Evolutionary conservation across 2,888 invertebrate species (phyloP), one percentile per base, ranked within the genome.

Genomic region (Dolichomitus sp.): DNA sequence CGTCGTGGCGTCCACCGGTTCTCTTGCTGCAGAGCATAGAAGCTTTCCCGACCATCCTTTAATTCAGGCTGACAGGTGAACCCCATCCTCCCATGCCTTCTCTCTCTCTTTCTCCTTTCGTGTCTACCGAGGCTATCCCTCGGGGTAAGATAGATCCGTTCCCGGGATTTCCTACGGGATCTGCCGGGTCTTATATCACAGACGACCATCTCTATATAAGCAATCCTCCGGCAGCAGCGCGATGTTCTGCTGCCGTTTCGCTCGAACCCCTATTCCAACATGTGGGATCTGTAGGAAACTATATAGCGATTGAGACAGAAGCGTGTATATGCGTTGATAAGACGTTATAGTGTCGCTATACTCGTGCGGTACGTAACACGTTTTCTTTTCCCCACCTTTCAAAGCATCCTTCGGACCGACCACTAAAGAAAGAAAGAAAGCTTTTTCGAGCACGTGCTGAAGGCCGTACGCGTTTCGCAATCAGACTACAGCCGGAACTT

Each of bases 51-150:
- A 91, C 94, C 94, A 94, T 95, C 94, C 95, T 94, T 95, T 95
- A 95, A 95, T 95, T 95, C 94, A 93, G 93, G 91, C 93, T 95
- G 95, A 95, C 95, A 95, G 95, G 95, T 95, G 94, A 91, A 90
- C 89, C 90, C 87, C 93, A 91, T 89, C 92, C 82, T 80, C 88
- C 86, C 66, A 50, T 72, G 52, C 61, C 61, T 65, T 63, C 61
- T 57, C 89, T 86, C 90, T 54, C 72, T 82, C 74, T 79, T 81
- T 70, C 85, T 83, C 65, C 61, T 84, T 91, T 78, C 68, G 65
- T 54, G 81, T 74, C 80, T 61, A 79, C 81, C 73, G 89, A 82
- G 86, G 89, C 88, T 90, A 92, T 93, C 93, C 93, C 93, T 93
- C 91, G 92, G 93, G 93, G 91, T 93, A 92, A 93, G 93, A 93